Conservation (phyloP, 2,888 invertebrate genomes). For the Xylocampa areola region DNA sequence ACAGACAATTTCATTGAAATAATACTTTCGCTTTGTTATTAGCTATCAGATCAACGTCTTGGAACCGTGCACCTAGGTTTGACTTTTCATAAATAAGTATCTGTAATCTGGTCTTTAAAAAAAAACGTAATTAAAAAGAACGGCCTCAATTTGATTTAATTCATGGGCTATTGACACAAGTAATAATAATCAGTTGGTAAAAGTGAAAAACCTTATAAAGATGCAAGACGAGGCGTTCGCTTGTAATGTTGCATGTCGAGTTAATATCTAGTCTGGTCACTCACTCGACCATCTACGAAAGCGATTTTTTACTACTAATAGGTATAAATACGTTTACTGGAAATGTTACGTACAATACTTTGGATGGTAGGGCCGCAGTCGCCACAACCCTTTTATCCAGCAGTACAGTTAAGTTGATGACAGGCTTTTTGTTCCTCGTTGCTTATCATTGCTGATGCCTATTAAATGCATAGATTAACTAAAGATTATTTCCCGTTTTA, state of each 20-base stretch:
- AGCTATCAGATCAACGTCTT: not conserved
- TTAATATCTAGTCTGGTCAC: conserved; percentile 47
- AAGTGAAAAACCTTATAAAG: conserved; percentile 60
- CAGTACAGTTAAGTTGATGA: no score
- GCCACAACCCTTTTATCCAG: no score
- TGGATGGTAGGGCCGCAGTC: not conserved
- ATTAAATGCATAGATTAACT: no score
- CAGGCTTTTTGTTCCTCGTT: no score
- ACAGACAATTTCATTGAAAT: not conserved
- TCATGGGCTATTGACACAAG: conserved; percentile 35
- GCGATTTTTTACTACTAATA: conserved; percentile 5
- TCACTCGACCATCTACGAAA: conserved; percentile 15
- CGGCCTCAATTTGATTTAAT: conserved; percentile 1
- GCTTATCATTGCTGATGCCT: no score
- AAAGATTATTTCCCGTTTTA: no score
- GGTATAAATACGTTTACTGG: not conserved
- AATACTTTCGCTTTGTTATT: conserved; percentile 9
- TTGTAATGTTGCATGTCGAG: conserved; percentile 46
- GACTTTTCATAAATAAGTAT: no score
- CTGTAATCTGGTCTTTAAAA: no score
- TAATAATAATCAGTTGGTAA: conserved; percentile 51
- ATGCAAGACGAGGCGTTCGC: conserved; percentile 44
- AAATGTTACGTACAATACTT: conserved; percentile 11
- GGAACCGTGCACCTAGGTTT: no score
- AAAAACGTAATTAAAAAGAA: conserved; percentile 3